Percentiles rank a stretch among this genome's conserved stretches.
Evolutionary conservation across 2,888 invertebrate genomes (phyloP).

Genomic region (Orthosia gracilis): DNA sequence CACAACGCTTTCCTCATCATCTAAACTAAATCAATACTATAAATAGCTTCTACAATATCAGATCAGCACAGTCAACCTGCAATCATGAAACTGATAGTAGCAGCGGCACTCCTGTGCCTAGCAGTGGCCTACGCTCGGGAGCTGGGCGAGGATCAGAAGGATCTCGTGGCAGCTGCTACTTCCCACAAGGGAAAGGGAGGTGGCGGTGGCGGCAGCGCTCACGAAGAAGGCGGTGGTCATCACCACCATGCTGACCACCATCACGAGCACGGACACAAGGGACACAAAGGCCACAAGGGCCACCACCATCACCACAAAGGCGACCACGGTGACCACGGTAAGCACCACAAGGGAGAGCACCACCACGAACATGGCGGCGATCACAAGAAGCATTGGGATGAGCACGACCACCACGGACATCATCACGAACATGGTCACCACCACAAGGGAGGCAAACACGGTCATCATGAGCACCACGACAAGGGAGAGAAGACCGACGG

Average conservation of each 20-base stretch:
- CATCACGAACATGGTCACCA: conserved; percentile 88
- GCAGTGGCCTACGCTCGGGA: conserved; percentile 82
- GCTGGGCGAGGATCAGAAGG: conserved; percentile 81
- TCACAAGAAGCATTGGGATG: conserved; percentile 86
- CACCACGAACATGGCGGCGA: conserved; percentile 85
- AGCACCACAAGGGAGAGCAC: conserved; percentile 84
- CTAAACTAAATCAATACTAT: conserved; percentile 75
- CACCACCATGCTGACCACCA: conserved; percentile 85
- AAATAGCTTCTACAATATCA: conserved; percentile 79
- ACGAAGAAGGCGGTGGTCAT: conserved; percentile 84
- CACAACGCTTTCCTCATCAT: conserved; percentile 84
- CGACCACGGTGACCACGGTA: conserved; percentile 84
- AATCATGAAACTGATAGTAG: conserved; percentile 85
- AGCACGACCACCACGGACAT: conserved; percentile 84
- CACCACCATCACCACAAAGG: conserved; percentile 88
- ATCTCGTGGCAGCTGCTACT: conserved; percentile 84
- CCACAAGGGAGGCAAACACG: conserved; percentile 86
- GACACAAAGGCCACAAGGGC: conserved; percentile 86
- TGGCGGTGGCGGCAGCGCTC: conserved; percentile 69
- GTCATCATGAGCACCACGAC: conserved; percentile 86
- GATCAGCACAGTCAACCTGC: conserved; percentile 75
- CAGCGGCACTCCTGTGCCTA: conserved; percentile 82
- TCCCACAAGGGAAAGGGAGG: conserved; percentile 71
- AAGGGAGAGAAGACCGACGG: conserved; percentile 86
- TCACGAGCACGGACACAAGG: conserved; percentile 84